Evolutionary conservation across 1,140 invertebrate species (phyloP).

Genomic region (Rhyacophila brunnea): DNA sequence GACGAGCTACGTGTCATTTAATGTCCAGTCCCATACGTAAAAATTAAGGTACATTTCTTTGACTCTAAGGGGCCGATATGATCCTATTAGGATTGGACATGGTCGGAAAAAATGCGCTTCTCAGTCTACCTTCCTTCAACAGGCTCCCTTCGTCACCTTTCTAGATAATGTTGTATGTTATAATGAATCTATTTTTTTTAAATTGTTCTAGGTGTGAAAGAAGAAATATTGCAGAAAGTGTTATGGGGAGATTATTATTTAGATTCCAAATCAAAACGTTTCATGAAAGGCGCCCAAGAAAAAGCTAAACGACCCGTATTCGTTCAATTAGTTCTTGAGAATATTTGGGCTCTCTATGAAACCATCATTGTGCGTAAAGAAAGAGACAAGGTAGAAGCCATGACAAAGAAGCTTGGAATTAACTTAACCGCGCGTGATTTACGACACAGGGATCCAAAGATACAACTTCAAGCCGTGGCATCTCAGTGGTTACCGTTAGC

Average conservation of each 20-base stretch:
- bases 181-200: background rate
- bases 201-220: conserved; percentile 50
- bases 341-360: conserved; percentile 91
- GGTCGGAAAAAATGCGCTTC: too few relatives aligned
- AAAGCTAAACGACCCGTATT: conserved; percentile 96
- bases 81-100: too few relatives aligned
- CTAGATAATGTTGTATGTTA: too few relatives aligned
- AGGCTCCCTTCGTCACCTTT: too few relatives aligned
- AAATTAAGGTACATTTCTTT: too few relatives aligned
- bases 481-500: conserved; percentile 90
- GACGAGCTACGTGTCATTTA: too few relatives aligned
- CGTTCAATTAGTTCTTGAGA: conserved; percentile 93
- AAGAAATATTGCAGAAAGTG: conserved; percentile 69
- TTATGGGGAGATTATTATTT: conserved; percentile 97
- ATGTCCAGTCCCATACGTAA: too few relatives aligned
- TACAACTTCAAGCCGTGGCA: conserved; percentile 78
- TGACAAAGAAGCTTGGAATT: conserved; percentile 79
- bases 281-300: conserved; percentile 87
- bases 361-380: conserved; percentile 76
- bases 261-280: conserved; percentile 82
- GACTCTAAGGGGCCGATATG: too few relatives aligned
- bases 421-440: conserved; percentile 76
- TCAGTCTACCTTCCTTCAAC: too few relatives aligned
- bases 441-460: conserved; percentile 72
- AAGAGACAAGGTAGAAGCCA: conserved; percentile 75